These are phyloP conservation scores for Deilephila elpenor DNA, from an alignment of 2,888 invertebrate species.

Conservation along the genomic window DNA sequence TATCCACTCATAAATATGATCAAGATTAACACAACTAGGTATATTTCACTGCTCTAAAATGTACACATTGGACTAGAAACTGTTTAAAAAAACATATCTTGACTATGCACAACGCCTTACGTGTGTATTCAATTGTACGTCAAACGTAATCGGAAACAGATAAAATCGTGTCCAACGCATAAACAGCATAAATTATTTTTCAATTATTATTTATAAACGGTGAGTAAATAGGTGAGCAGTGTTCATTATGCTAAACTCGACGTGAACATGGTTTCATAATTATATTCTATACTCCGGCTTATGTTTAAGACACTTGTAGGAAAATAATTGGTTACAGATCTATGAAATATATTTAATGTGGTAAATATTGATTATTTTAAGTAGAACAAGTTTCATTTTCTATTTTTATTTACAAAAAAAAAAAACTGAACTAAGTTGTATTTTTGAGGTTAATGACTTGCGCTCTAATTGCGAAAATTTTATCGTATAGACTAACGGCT, in stretches of 20 bases:
- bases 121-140: constrained; percentile 22
- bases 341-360: not conserved
- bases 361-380: no score
- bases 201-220: constrained; percentile 25
- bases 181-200: constrained; percentile 21
- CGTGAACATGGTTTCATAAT: constrained; percentile 6
- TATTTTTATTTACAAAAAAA: no score
- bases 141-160: constrained; percentile 26
- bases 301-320: not conserved
- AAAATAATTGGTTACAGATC: not conserved
- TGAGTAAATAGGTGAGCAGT: constrained; percentile 8
- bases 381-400: no score
- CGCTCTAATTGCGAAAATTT: no score
- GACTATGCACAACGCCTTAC: not conserved
- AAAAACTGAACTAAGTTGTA: no score
- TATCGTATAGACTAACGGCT: no score
- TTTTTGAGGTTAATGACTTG: no score
- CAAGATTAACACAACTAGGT: no score
- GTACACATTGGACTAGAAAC: no score
- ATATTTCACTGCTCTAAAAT: no score
- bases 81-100: no score
- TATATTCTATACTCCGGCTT: not conserved
- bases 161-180: constrained; percentile 27
- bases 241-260: constrained; percentile 16
- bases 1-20: no score